Conservation (phyloP, 2,888 invertebrate species). For the Halocaridina rubra region DNA sequence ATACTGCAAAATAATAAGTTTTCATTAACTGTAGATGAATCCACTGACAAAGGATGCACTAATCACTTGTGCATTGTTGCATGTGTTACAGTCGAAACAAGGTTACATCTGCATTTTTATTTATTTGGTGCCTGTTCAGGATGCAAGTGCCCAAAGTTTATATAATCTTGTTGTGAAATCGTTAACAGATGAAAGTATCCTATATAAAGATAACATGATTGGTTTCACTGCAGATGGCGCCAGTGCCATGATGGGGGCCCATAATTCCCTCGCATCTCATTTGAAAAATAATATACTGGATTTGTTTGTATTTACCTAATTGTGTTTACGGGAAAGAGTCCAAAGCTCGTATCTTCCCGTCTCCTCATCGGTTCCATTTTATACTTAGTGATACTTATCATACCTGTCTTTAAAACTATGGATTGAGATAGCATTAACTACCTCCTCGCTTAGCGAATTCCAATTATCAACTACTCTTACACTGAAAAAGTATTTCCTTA, state of each 20-base stretch:
- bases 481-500: too few relatives aligned
- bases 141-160: constrained; percentile 63
- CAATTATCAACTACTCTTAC: too few relatives aligned
- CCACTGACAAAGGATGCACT: constrained; percentile 65
- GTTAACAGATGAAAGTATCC: constrained; percentile 57
- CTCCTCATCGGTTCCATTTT: too few relatives aligned
- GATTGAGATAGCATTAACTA: too few relatives aligned
- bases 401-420: too few relatives aligned
- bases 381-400: too few relatives aligned
- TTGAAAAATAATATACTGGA: background rate
- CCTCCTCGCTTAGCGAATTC: too few relatives aligned
- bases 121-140: constrained; percentile 64
- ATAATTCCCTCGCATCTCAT: constrained; percentile 6
- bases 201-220: constrained; percentile 18
- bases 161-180: constrained; percentile 64
- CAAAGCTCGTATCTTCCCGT: too few relatives aligned
- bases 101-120: too few relatives aligned
- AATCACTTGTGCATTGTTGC: constrained; percentile 65
- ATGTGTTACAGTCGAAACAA: too few relatives aligned
- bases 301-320: constrained; percentile 11
- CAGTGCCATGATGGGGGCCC: constrained; percentile 17
- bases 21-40: constrained; percentile 65
- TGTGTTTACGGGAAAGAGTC: too few relatives aligned
- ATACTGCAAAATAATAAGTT: constrained; percentile 62
- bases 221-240: constrained; percentile 21